Evolutionary conservation across 2,888 invertebrate species (phyloP), one percentile per base, ranked within the genome.

Genomic region (Tachina fera): DNA sequence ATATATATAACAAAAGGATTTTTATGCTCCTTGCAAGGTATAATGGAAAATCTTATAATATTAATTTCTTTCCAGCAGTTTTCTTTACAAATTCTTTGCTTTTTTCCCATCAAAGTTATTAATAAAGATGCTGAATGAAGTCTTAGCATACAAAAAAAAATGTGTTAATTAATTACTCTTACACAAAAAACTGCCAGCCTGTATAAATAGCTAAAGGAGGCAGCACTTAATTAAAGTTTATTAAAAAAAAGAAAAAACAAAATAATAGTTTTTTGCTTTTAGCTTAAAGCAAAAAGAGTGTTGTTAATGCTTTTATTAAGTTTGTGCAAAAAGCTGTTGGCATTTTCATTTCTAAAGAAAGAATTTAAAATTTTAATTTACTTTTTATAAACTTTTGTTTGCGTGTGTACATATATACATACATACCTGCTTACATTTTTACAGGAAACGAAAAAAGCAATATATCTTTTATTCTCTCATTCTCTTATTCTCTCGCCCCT

Each of bases 81-180:
- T 68, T 22, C 60, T 70, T 51, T 4, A 47, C 9, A 63, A 51
- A 43, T n/a, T 43, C 22, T 41, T 58, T 67, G 11, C 6, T 16
- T 77, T 61, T 63, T 51, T 14, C 13, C 22, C 11, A 8, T 58
- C 22, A 8, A 58, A 56, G 8, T 47, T 31, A 8, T 31, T 79
- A 53, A 56, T 61, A 61, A 63, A 71, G 39, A 10, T 51, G 43
- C 39, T 61, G 16, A 14, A 77, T n/a, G 31, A 14, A 77, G 31
- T 39, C 47, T 6, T 11, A 58, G 65, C 45, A 19, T 3, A 14
- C 31, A 14, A 14, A 43, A 78, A 51, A 70, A 74, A 80, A 67
- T 68, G 43, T 74, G 58, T 81, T 74, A 81, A 81, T 81, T 74
- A 81, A 81, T 81, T 74, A 43, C 60, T 67, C 74, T 74, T 60